Percentiles rank a stretch among this genome's conserved stretches.
Evolutionary conservation across 2,113 vertebrate genomes (phyloP).

Genomic region (Notarius quadriscutis): DNA sequence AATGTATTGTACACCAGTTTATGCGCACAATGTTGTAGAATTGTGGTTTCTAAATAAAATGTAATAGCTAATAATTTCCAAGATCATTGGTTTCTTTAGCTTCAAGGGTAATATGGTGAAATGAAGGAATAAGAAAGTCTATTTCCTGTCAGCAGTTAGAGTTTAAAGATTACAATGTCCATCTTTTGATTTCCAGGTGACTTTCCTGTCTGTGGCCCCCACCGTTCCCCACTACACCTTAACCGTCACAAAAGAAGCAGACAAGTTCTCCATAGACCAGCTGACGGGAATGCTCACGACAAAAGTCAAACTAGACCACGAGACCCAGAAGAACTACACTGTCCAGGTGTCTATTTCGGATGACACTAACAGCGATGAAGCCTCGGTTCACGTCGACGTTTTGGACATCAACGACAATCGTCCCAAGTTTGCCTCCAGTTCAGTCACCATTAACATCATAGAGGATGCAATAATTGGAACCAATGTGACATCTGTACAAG

Average conservation of each 20-base stretch:
- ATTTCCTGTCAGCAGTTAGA: neutral
- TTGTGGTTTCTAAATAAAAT: neutral
- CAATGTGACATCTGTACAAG: conserved; percentile 35
- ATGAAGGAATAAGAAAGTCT: neutral
- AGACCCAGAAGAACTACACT: conserved; percentile 62
- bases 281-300: conserved; percentile 63
- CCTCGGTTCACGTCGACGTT: conserved; percentile 66
- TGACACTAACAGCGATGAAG: conserved; percentile 57
- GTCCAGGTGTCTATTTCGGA: conserved; percentile 72
- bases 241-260: conserved; percentile 57
- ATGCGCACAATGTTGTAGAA: neutral
- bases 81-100: neutral
- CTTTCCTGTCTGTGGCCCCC: conserved; percentile 57
- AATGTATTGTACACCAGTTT: neutral
- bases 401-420: conserved; percentile 76
- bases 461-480: conserved; percentile 55
- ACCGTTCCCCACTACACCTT: conserved; percentile 41
- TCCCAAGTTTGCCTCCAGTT: conserved; percentile 62
- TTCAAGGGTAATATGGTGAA: neutral
- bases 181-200: conserved; percentile 58
- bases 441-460: conserved; percentile 5
- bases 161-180: neutral
- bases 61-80: neutral
- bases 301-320: conserved; percentile 68
- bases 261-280: conserved; percentile 63